Base-by-base conservation (phyloP, 2,113 vertebrate genomes). In the Donacobius atricapilla region DNA sequence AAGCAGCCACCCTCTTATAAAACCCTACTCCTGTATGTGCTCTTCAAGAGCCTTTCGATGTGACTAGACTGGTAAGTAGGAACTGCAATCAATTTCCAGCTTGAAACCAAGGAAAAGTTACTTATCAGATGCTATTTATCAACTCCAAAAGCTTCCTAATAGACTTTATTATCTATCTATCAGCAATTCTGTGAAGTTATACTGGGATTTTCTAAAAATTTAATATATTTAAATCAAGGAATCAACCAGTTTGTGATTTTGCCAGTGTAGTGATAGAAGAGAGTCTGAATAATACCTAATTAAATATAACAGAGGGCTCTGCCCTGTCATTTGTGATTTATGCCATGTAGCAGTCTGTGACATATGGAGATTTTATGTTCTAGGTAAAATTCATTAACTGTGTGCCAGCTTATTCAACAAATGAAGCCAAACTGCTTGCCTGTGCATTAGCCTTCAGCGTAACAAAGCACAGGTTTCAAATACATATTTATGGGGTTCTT, bases 31-130 rank as follows among this genome's bases (percentile, higher is more conserved):
- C 66, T 86, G 14, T 31, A 60, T 45, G 66, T 81, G 86, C 50
- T 97, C 69, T 85, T 94, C 54, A 93, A 91, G 89, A 96, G 88
- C 71, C 75, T 84, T 95, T 91, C 0, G 10, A 94, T 97, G 97
- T 97, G 94, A 97, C 89, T 68, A 70, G 94, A 96, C 88, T 97
- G 58, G 83, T 77, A 96, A 96, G 87, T 70, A 95, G 94, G 73
- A 93, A n/a, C 47, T 91, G 83, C 90, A 96, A 96, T 96, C 96
- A 94, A 96, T 95, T 97, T 95, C 73, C 56, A 95, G 83, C 78
- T 37, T 90, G 88, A 84, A 89, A 84, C n/a, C 69, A 83, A 68
- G 80, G 69, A 95, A 96, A 95, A 96, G 83, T 93, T 94, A 93
- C 86, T 96, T 97, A 95, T 96, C 77, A 83, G 72, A 73, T 75